Conservation (phyloP, 2,888 invertebrate genomes). For the Leptinotarsa juncta region DNA sequence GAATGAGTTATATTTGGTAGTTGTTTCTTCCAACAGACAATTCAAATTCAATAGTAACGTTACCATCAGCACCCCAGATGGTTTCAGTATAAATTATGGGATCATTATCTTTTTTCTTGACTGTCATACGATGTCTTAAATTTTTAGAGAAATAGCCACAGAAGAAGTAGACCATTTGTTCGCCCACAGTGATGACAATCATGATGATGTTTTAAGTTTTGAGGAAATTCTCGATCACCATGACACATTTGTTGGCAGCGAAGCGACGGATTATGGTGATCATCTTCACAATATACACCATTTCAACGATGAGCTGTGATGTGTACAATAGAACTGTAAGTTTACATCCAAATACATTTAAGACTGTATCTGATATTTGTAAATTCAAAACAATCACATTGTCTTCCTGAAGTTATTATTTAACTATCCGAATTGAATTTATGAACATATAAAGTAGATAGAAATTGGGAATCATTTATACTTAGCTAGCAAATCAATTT, state of each 20-base stretch:
- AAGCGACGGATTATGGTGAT: slow-evolving; percentile 90
- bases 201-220: slow-evolving; percentile 82
- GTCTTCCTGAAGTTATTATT: too few species aligned
- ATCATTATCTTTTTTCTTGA: too few species aligned
- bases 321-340: background rate
- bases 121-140: slow-evolving; percentile 10
- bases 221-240: slow-evolving; percentile 87
- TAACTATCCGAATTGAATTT: too few species aligned
- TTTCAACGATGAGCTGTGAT: slow-evolving; percentile 84
- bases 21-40: too few species aligned
- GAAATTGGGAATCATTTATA: too few species aligned
- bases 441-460: too few species aligned
- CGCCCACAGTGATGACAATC: slow-evolving; percentile 86
- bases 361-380: background rate
- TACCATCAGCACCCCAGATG: too few species aligned
- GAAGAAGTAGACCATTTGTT: slow-evolving; percentile 94
- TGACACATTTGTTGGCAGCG: slow-evolving; percentile 92
- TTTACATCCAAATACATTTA: background rate
- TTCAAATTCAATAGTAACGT: too few species aligned
- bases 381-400: too few species aligned
- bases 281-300: slow-evolving; percentile 83
- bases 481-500: too few species aligned
- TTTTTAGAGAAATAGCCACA: slow-evolving; percentile 81
- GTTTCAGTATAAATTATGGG: too few species aligned
- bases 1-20: too few species aligned